These are phyloP conservation scores for Oreohelix idahoensis DNA, from an alignment of 1,140 invertebrate genomes.

Conservation along the genomic window DNA sequence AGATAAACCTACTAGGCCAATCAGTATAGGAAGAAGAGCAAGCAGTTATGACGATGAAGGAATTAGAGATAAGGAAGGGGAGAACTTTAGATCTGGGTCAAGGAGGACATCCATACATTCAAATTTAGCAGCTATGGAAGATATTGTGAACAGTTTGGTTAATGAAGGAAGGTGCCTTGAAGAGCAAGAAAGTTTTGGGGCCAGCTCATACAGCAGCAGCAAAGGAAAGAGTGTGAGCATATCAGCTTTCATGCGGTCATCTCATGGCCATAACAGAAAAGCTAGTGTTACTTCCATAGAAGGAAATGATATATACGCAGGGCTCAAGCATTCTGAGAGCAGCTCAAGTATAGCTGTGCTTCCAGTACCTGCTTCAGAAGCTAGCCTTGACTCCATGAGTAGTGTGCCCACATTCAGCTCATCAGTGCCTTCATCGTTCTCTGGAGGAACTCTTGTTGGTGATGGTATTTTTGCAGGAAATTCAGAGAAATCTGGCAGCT, in stretches of 20 bases:
- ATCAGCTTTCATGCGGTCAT: slow-evolving; percentile 4
- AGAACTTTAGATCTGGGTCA: background rate
- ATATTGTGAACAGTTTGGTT: slow-evolving; percentile 29
- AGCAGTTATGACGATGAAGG: background rate
- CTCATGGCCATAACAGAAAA: background rate
- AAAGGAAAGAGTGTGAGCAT: slow-evolving; percentile 7
- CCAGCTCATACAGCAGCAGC: background rate
- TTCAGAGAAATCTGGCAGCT: slow-evolving; percentile 46
- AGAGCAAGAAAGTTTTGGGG: background rate
- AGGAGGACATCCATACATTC: background rate
- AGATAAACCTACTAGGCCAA: background rate
- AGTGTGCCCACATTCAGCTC: background rate
- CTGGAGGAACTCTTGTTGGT: slow-evolving; percentile 15
- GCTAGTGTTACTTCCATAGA: background rate
- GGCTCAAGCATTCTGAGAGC: slow-evolving; percentile 16
- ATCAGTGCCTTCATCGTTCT: background rate
- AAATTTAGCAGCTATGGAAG: slow-evolving; percentile 27
- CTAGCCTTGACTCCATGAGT: background rate
- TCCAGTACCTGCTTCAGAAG: background rate
- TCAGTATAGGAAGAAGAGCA: background rate
- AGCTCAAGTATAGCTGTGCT: slow-evolving; percentile 29
- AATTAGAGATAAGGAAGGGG: background rate
- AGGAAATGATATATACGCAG: background rate
- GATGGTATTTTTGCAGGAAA: slow-evolving; percentile 13
- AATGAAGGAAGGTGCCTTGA: slow-evolving; percentile 2